Evolutionary conservation across 2,888 invertebrate species (phyloP).

Genomic region (Sussaba pulchella): DNA sequence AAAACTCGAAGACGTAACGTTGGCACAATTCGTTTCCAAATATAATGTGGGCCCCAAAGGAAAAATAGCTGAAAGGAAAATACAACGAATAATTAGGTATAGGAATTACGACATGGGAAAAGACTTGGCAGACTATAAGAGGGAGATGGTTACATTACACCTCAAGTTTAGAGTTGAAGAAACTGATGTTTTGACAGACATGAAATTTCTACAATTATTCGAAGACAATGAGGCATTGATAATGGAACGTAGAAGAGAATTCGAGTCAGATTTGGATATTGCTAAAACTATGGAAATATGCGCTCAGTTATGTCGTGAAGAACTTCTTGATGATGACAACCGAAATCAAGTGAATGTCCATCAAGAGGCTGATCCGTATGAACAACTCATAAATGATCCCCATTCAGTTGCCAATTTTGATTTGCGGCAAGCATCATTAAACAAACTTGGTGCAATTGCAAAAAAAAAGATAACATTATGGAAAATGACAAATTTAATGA

Average conservation of each 20-base stretch:
- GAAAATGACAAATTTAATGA: conserved; percentile 64
- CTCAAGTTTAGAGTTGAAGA: conserved; percentile 80
- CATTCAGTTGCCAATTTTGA: no score
- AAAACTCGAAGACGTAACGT: no score
- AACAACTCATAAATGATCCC: no score
- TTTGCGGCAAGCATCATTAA: conserved; percentile 70
- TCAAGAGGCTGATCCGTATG: no score
- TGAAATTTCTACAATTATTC: conserved; percentile 76
- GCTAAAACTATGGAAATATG: conserved; percentile 71
- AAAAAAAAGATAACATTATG: conserved; percentile 73
- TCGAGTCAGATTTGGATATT: conserved; percentile 77
- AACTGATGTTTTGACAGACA: conserved; percentile 76
- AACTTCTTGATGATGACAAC: no score
- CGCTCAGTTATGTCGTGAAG: conserved; percentile 26
- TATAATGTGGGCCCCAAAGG: no score
- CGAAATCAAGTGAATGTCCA: no score
- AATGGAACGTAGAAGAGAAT: conserved; percentile 73
- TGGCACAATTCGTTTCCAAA: not conserved
- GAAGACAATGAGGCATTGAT: conserved; percentile 76
- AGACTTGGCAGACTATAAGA: conserved; percentile 76
- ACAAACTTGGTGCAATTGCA: conserved; percentile 71
- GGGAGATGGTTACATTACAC: conserved; percentile 71
- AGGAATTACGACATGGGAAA: conserved; percentile 78
- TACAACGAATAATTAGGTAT: conserved; percentile 78
- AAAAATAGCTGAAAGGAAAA: no score